phyloP scores from a whole-genome alignment of 2,797 vertebrate species.

The Sorex maritimensis region DNA sequence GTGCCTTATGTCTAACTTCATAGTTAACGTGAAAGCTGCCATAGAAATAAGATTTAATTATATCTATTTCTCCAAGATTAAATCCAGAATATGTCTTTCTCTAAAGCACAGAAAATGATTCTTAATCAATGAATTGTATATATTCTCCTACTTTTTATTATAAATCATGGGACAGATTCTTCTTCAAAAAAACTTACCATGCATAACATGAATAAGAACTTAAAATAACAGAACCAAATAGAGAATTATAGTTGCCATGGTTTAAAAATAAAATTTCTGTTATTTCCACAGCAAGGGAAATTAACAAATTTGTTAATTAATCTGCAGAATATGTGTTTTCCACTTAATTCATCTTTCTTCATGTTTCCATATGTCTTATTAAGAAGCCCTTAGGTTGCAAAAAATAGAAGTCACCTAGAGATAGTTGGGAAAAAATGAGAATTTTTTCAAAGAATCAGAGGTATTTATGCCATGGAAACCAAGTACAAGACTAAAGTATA shows the following conservation, averaged over 20 bases:
- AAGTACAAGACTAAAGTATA: neutral
- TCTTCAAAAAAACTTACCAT: neutral
- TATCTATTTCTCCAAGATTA: slow-evolving; percentile 13
- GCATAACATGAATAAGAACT: slow-evolving; percentile 55
- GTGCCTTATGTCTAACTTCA: neutral
- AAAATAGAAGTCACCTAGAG: slow-evolving; percentile 57
- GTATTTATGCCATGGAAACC: neutral
- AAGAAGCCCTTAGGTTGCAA: slow-evolving; percentile 60
- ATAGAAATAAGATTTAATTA: neutral
- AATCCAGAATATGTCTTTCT: neutral
- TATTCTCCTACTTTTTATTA: neutral
- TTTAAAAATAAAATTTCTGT: slow-evolving; percentile 63
- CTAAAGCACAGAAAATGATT: neutral
- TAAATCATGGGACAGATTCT: neutral
- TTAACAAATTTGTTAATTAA: slow-evolving; percentile 62
- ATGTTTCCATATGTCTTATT: slow-evolving; percentile 53
- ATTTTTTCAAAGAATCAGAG: slow-evolving; percentile 47
- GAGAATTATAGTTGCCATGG: neutral
- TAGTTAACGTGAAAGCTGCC: neutral
- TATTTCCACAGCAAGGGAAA: slow-evolving; percentile 57
- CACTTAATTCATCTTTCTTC: slow-evolving; percentile 68
- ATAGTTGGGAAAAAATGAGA: slow-evolving; percentile 13
- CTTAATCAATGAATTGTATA: slow-evolving; percentile 30
- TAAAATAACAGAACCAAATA: slow-evolving; percentile 60
- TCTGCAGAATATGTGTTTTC: slow-evolving; percentile 67